phyloP scores from a whole-genome alignment of 2,888 invertebrate species.

The Theristus sp. region DNA sequence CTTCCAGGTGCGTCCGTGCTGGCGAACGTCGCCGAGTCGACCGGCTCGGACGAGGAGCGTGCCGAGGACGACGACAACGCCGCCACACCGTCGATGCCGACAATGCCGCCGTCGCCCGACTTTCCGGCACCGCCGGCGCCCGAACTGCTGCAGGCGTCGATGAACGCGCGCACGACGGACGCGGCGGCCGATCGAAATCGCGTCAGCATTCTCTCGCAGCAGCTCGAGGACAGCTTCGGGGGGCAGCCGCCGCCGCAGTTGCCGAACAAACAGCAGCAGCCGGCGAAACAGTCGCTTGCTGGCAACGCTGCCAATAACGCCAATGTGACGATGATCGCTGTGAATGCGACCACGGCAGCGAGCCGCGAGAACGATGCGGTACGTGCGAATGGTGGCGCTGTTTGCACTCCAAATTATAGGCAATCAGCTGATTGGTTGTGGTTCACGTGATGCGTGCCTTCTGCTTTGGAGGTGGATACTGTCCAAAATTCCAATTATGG shows the following conservation, averaged over 20 bases:
- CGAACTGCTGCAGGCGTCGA: background rate
- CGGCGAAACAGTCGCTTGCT: background rate
- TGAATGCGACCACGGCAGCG: too few relatives aligned
- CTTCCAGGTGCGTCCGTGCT: background rate
- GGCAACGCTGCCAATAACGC: background rate
- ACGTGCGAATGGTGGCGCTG: too few relatives aligned
- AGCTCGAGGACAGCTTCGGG: slow-evolving; percentile 20
- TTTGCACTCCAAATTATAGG: too few relatives aligned
- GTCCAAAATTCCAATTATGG: too few relatives aligned
- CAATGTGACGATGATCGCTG: background rate
- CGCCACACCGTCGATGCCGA: slow-evolving; percentile 2
- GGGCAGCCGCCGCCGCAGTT: slow-evolving; percentile 5
- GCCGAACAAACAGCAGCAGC: slow-evolving; percentile 1
- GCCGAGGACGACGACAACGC: background rate
- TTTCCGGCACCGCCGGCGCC: slow-evolving; percentile 10
- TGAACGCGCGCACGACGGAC: background rate
- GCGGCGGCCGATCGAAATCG: slow-evolving; percentile 11
- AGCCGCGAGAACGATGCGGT: background rate
- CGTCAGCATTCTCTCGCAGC: slow-evolving; percentile 23
- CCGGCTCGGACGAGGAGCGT: background rate
- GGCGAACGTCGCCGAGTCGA: background rate
- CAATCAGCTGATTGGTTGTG: too few relatives aligned
- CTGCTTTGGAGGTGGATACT: too few relatives aligned
- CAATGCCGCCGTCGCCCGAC: too few relatives aligned
- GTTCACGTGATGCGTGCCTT: too few relatives aligned